Percentiles rank a stretch among this genome's conserved stretches.
Evolutionary conservation across 2,113 vertebrate species (phyloP).

Genomic region (Ochotona curzoniae): DNA sequence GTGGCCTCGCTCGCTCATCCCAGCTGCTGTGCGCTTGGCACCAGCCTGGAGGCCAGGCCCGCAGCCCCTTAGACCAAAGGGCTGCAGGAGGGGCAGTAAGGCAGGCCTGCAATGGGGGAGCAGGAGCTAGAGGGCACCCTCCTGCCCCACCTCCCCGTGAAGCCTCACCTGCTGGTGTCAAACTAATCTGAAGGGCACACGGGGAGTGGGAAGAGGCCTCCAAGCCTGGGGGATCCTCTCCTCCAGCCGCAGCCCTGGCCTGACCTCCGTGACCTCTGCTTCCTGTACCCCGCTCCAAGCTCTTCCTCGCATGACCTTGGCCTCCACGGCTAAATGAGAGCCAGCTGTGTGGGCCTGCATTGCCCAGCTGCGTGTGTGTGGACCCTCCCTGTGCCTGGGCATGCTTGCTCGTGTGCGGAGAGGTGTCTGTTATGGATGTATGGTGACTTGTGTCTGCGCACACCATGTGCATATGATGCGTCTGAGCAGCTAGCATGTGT

Average conservation of each 20-base stretch:
- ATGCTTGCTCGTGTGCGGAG: neutral
- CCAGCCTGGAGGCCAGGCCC: fast-evolving
- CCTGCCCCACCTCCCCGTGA: neutral
- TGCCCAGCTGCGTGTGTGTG: slow-evolving; percentile 68
- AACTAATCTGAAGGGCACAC: slow-evolving; percentile 80
- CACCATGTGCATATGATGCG: fast-evolving
- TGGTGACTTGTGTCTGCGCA: neutral
- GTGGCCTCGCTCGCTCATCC: neutral
- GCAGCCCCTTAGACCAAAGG: neutral
- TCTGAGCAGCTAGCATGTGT: neutral
- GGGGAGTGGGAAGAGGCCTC: slow-evolving; percentile 66
- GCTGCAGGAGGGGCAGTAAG: neutral
- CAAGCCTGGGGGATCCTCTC: slow-evolving; percentile 80
- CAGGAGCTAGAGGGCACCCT: slow-evolving; percentile 2
- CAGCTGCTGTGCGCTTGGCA: fast-evolving
- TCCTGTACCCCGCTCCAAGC: slow-evolving; percentile 63
- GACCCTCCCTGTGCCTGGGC: slow-evolving; percentile 55
- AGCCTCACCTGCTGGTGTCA: slow-evolving; percentile 85
- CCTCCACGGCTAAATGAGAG: slow-evolving; percentile 87
- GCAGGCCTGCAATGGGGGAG: neutral
- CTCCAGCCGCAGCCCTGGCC: slow-evolving; percentile 73
- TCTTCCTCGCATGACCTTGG: slow-evolving; percentile 79
- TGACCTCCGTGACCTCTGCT: slow-evolving; percentile 82
- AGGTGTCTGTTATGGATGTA: fast-evolving
- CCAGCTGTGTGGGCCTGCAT: slow-evolving; percentile 87